Conservation (phyloP, 2,888 invertebrate species). For the Acrobeloides nanus region DNA sequence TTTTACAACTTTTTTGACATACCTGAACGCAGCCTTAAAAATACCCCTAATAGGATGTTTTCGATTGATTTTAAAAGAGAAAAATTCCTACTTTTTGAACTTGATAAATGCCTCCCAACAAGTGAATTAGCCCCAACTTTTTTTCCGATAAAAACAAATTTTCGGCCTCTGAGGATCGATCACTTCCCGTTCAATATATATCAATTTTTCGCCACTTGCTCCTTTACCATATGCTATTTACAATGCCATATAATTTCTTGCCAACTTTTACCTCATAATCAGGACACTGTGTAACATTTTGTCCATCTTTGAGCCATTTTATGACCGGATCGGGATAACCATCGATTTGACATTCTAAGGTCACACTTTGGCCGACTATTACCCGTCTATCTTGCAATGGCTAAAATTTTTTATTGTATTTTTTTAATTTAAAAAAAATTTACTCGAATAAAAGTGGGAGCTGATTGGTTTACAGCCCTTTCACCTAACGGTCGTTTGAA, state of each 20-base stretch:
- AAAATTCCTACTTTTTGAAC: too few species aligned
- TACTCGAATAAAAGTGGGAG: conserved; percentile 48
- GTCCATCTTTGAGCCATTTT: conserved; percentile 54
- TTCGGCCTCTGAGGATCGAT: too few species aligned
- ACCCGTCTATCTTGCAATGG: conserved; percentile 52
- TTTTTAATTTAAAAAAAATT: conserved; percentile 5
- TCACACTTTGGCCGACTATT: conserved; percentile 50
- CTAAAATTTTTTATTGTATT: conserved; percentile 27
- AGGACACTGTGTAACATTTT: conserved; percentile 52
- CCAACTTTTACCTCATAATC: conserved; percentile 47
- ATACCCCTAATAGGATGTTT: too few species aligned
- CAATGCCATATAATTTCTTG: background rate
- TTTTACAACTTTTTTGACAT: too few species aligned
- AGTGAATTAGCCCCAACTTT: background rate
- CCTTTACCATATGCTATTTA: background rate
- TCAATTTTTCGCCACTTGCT: background rate
- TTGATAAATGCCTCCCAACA: too few species aligned
- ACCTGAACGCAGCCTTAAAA: too few species aligned
- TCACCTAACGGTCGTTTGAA: conserved; percentile 51
- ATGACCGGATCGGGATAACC: conserved; percentile 53
- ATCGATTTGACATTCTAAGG: conserved; percentile 52
- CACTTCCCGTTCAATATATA: background rate
- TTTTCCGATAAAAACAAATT: background rate
- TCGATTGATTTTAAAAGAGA: too few species aligned
- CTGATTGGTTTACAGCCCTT: conserved; percentile 42